A percentile compares a stretch with the other conserved stretches of the same genome.
Evolutionary conservation across 2,113 vertebrate genomes (phyloP).

Genomic region (Struthio camelus): DNA sequence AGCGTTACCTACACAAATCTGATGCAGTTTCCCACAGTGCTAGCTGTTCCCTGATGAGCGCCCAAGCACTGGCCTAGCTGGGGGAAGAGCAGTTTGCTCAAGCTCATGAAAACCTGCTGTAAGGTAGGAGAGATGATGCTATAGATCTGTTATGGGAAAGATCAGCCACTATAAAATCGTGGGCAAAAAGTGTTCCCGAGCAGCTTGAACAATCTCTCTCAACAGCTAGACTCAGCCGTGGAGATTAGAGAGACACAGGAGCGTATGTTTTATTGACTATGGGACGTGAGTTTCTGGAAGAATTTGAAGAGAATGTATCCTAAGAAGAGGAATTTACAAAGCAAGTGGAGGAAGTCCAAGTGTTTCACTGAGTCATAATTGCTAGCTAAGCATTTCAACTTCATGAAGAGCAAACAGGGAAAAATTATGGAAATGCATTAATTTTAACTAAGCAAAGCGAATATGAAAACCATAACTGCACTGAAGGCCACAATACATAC

Average conservation of each 20-base stretch:
- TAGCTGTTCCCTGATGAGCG: not conserved
- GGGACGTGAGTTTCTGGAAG: not conserved
- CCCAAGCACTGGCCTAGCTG: not conserved
- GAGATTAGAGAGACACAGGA: not conserved
- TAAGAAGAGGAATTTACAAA: not conserved
- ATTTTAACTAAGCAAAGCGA: not conserved
- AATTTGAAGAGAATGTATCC: not conserved
- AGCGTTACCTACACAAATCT: not conserved
- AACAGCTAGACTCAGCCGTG: not conserved
- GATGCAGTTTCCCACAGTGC: not conserved
- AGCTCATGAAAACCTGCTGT: not conserved
- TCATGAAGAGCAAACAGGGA: not conserved
- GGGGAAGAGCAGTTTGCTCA: rapidly evolving
- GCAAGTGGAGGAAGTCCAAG: not conserved
- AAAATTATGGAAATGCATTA: not conserved
- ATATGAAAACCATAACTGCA: not conserved
- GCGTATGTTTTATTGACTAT: not conserved
- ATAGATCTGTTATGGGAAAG: not conserved
- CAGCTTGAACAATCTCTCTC: not conserved
- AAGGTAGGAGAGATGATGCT: not conserved
- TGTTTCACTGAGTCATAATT: not conserved
- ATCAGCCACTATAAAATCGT: not conserved
- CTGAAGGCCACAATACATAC: not conserved
- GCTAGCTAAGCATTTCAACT: not conserved
- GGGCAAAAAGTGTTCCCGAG: not conserved